Conservation (phyloP, 2,888 invertebrate species). For the Crematogaster levior region DNA sequence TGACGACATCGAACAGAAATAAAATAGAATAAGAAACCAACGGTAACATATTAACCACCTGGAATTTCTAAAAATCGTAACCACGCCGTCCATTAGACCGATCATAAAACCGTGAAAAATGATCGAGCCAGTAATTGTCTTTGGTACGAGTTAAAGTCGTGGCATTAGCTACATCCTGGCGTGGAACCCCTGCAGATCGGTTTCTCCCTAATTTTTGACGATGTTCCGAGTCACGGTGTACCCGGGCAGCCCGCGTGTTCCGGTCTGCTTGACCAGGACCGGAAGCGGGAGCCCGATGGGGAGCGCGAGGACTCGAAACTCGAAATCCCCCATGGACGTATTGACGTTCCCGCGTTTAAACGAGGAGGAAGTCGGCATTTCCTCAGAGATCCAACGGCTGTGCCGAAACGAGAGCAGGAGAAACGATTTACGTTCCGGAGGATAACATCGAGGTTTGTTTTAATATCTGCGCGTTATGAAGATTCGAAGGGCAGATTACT, state of each 20-base stretch:
- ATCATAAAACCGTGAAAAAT: constrained; percentile 73
- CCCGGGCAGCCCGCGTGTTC: constrained; percentile 65
- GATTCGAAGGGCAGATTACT: background rate
- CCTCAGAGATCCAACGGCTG: constrained; percentile 58
- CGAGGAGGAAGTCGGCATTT: constrained; percentile 67
- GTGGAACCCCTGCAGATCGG: constrained; percentile 76
- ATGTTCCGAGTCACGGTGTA: constrained; percentile 69
- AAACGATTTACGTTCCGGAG: constrained; percentile 3
- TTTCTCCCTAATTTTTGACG: constrained; percentile 73
- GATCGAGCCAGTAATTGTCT: constrained; percentile 76
- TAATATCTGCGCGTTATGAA: background rate
- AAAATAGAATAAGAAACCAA: background rate
- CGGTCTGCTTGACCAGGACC: constrained; percentile 72
- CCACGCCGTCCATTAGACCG: constrained; percentile 51
- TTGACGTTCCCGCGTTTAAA: constrained; percentile 70
- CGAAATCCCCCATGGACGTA: constrained; percentile 76
- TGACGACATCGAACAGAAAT: background rate
- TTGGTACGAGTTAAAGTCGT: constrained; percentile 64
- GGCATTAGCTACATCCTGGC: constrained; percentile 75
- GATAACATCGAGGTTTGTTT: constrained; percentile 17
- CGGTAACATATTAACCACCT: background rate
- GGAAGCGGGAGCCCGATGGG: constrained; percentile 69
- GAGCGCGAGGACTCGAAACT: constrained; percentile 63
- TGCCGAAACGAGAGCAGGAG: constrained; percentile 13
- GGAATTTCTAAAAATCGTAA: constrained; percentile 36